Base-by-base conservation (phyloP, 2,888 invertebrate species). In the Parochlus steinenii region DNA sequence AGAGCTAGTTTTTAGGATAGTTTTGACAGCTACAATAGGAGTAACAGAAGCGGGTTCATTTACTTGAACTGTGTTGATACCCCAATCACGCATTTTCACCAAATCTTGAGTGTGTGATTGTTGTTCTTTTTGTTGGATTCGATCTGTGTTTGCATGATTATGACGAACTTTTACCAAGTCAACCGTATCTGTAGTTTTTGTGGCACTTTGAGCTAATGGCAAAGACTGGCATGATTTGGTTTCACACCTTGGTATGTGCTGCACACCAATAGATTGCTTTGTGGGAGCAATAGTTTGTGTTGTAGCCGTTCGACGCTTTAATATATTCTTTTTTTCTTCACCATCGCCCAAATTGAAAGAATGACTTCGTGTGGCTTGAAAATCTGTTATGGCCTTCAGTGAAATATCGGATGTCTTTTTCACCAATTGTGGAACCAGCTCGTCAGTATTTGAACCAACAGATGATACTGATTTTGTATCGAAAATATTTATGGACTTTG, bases 111-210 rank as follows among this genome's bases (percentile, higher is more conserved):
- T n/a, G n/a, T n/a, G n/a, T n/a, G n/a, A n/a, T n/a, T n/a, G 55
- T 55, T 0, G 55, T 55, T 3, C 54, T 54, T 15, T 32, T 12
- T 24, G 14, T 16, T 33, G 11, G 18, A 19, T 18, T 25, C 33
- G 5, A 27, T 53, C 53, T 1, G 50, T 46, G 33, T 45, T 54
- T 17, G 48, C 50, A 3, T 41, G 44, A 7, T 46, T 47, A 2
- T 51, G 43, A 5, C 46, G 42, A 2, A 55, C 41, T 10, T 46
- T 42, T 23, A 51, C 47, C 30, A 63, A 41, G 20, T 53, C 60
- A 2, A 35, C 38, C 0, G 65, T 65, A 22, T 65, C 64, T 1
- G 64, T 64, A 29, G 52, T 51, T 6, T 51, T 53, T 3, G 42
- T 45, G 19, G 25, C 41, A 14, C 42, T 51, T 26, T 51, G 48